These are phyloP conservation scores for Thelaira solivaga DNA, from an alignment of 2,888 invertebrate genomes.

Conservation along the genomic window DNA sequence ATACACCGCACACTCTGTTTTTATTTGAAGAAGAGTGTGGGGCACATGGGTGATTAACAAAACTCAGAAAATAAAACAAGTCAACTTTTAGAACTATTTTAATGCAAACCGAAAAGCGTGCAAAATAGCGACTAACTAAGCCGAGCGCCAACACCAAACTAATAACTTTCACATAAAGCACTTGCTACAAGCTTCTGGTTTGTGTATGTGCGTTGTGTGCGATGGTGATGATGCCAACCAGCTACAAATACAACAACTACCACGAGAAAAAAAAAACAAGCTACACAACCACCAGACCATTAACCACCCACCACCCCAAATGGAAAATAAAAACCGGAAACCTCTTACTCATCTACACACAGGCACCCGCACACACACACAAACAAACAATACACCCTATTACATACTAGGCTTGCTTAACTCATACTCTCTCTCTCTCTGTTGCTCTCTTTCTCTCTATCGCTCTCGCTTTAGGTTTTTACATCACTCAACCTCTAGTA, in stretches of 20 bases:
- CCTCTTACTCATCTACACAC: slow-evolving; percentile 47
- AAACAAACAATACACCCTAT: slow-evolving; percentile 6
- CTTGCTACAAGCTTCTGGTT: slow-evolving; percentile 46
- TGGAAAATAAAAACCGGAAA: slow-evolving; percentile 57
- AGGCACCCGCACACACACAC: slow-evolving; percentile 44
- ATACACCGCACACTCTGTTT: neutral
- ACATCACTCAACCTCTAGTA: neutral
- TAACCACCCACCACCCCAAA: slow-evolving; percentile 53
- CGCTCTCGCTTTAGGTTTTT: no score
- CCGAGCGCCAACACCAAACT: slow-evolving; percentile 61
- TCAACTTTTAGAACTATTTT: slow-evolving; percentile 38
- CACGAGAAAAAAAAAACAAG: slow-evolving; percentile 6
- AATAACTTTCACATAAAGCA: slow-evolving; percentile 58
- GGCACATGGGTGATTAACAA: neutral
- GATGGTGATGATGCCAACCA: slow-evolving; percentile 44
- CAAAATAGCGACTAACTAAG: slow-evolving; percentile 62
- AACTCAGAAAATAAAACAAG: slow-evolving; percentile 37
- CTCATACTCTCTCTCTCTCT: slow-evolving; percentile 42
- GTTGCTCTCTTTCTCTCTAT: neutral
- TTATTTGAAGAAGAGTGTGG: neutral
- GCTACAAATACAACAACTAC: slow-evolving; percentile 31
- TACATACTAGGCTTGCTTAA: slow-evolving; percentile 19
- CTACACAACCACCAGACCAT: slow-evolving; percentile 38
- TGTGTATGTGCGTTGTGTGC: neutral
- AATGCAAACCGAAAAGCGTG: slow-evolving; percentile 62